Percentiles rank a stretch among this genome's conserved stretches.
phyloP scores from a whole-genome alignment of 2,888 invertebrate genomes.

The Pseudoips prasinana region DNA sequence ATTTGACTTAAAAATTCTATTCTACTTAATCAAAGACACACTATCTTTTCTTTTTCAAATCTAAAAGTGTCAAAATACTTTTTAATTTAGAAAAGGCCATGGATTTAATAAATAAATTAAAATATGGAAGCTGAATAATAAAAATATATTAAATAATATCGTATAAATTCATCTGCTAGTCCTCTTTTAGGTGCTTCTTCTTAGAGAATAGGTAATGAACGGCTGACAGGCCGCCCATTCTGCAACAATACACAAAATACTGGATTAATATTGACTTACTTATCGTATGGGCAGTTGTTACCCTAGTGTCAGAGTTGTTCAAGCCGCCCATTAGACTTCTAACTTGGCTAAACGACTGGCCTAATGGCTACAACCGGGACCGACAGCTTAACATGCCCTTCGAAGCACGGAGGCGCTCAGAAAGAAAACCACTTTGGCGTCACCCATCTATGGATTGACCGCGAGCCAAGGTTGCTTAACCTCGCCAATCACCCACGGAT shows the following conservation, averaged over 20 bases:
- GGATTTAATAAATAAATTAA: conserved; percentile 35
- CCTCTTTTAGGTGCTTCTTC: conserved; percentile 52
- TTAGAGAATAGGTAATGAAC: conserved; percentile 64
- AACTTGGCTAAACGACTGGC: neutral
- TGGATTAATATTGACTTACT: neutral
- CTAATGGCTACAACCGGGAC: no score
- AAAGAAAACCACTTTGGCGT: no score
- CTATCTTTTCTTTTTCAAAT: no score
- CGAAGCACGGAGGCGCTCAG: no score
- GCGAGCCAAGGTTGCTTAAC: no score
- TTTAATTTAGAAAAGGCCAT: conserved; percentile 25
- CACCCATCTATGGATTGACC: no score
- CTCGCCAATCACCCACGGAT: no score
- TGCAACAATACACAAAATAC: conserved; percentile 49
- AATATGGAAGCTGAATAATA: conserved; percentile 32
- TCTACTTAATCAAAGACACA: conserved; percentile 29
- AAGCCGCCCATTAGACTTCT: no score
- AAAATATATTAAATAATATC: conserved; percentile 21
- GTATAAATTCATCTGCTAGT: conserved; percentile 36
- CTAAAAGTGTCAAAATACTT: conserved; percentile 30
- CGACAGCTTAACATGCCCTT: no score
- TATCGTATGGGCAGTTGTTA: no score
- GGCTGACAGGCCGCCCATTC: conserved; percentile 65
- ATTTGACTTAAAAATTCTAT: conserved; percentile 33
- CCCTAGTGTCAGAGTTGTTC: no score